Conservation (phyloP, 2,888 invertebrate genomes). For the Argyresthia goedartella region DNA sequence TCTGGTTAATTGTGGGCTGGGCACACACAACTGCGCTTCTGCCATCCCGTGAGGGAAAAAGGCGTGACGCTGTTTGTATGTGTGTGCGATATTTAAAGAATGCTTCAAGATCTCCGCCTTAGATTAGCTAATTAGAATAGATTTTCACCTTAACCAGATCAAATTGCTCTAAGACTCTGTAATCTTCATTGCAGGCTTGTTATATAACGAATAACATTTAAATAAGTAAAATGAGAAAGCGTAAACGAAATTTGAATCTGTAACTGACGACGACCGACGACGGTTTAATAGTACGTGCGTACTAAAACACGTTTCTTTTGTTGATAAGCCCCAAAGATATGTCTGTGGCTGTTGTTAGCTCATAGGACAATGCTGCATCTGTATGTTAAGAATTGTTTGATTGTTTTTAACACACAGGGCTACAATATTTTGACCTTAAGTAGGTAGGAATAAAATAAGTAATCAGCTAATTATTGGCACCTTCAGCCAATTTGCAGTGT, state of each 20-base stretch:
- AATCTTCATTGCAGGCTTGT: too few relatives aligned
- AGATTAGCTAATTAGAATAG: too few relatives aligned
- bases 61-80: too few relatives aligned
- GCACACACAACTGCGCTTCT: too few relatives aligned
- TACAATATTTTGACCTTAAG: not conserved
- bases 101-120: not conserved
- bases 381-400: not conserved
- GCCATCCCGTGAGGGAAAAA: too few relatives aligned
- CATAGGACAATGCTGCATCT: slow-evolving; percentile 5
- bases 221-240: slow-evolving; percentile 40
- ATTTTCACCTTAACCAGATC: too few relatives aligned
- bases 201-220: not conserved
- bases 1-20: too few relatives aligned
- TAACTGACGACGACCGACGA: slow-evolving; percentile 23
- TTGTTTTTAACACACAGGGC: not conserved
- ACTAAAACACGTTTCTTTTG: slow-evolving; percentile 54
- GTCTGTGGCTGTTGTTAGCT: slow-evolving; percentile 43
- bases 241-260: slow-evolving; percentile 47
- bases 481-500: not conserved
- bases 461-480: not conserved
- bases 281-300: slow-evolving; percentile 35
- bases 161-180: too few relatives aligned
- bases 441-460: not conserved
- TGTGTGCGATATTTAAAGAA: too few relatives aligned
- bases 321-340: slow-evolving; percentile 47